Percentiles rank a stretch among this genome's conserved stretches.
Conservation (phyloP, 2,113 vertebrate species). For the Grallaria varia region DNA sequence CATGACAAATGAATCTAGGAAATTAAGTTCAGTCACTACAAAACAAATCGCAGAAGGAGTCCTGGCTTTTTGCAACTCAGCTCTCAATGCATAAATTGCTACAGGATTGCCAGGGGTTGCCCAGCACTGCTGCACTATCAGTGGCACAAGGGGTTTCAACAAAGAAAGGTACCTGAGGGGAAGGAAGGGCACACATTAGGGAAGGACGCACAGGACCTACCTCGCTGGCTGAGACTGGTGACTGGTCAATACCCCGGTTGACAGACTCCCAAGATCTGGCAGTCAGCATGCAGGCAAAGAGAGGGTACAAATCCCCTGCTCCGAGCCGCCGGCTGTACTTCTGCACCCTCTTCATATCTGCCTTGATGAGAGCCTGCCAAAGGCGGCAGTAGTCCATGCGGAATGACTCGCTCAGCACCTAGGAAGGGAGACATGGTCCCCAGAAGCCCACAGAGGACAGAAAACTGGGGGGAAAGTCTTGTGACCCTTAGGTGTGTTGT, state of each 20-base stretch:
- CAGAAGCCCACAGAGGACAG: neutral
- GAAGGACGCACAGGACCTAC: slow-evolving; percentile 68
- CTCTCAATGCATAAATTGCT: neutral
- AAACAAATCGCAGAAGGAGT: neutral
- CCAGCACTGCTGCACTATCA: neutral
- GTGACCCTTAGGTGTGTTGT: neutral
- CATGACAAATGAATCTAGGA: neutral
- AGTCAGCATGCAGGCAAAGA: slow-evolving; percentile 93
- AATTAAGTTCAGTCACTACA: neutral
- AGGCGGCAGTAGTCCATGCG: slow-evolving; percentile 90
- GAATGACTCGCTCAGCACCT: slow-evolving; percentile 88
- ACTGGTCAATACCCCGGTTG: slow-evolving; percentile 84
- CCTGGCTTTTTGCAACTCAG: neutral
- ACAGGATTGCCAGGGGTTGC: neutral
- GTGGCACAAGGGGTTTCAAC: neutral
- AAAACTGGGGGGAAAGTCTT: neutral
- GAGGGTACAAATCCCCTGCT: slow-evolving; percentile 88
- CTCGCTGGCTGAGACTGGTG: slow-evolving; percentile 83
- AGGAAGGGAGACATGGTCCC: neutral
- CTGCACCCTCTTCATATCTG: slow-evolving; percentile 84
- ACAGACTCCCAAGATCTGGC: slow-evolving; percentile 91
- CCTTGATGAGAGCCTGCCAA: slow-evolving; percentile 92
- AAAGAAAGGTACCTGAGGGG: neutral
- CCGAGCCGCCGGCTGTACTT: slow-evolving; percentile 86
- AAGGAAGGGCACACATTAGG: rapidly evolving